These are phyloP conservation scores for Bubo blakistoni DNA, from an alignment of 2,113 vertebrate species.

Conservation along the genomic window DNA sequence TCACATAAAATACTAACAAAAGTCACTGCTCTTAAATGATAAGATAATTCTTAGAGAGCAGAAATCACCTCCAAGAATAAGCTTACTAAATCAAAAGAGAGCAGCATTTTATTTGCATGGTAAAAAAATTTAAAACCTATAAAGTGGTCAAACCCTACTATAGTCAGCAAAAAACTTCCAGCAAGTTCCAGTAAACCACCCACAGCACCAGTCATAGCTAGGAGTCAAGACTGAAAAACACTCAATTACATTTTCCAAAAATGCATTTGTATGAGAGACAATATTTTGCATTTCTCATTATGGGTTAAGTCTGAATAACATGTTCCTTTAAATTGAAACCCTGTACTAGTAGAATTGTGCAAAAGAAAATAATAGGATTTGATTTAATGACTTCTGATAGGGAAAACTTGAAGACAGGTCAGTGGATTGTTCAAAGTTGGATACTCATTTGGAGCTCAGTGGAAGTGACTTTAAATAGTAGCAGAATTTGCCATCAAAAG, in stretches of 20 bases:
- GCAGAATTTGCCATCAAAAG: background rate
- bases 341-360: background rate
- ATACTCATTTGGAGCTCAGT: background rate
- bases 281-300: background rate
- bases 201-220: background rate
- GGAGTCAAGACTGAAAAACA: background rate
- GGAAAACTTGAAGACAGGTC: background rate
- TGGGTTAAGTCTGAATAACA: conserved; percentile 45
- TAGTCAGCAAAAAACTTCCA: background rate
- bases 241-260: background rate
- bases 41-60: background rate
- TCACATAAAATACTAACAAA: background rate
- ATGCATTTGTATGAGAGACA: background rate
- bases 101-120: background rate
- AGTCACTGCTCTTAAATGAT: background rate
- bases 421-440: background rate
- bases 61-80: background rate
- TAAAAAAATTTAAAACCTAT: background rate
- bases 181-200: background rate
- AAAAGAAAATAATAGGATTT: background rate
- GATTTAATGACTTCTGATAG: background rate
- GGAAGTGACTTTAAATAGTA: background rate
- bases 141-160: background rate
- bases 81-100: background rate
- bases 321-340: conserved; percentile 40